Conservation (phyloP, 2,888 invertebrate genomes). For the Lysandra coridon region DNA sequence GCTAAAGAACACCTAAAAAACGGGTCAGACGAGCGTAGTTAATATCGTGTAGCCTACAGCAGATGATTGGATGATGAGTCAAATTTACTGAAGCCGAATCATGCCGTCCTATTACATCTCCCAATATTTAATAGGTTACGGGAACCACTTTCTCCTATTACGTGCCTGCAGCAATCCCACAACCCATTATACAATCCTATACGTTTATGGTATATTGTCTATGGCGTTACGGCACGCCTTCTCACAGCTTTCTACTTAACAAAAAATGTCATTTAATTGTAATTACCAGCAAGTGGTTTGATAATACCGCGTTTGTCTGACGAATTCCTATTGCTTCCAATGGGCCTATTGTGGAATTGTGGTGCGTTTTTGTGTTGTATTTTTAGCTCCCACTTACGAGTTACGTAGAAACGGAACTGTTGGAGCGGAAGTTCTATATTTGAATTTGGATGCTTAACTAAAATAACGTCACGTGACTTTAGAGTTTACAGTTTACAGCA, state of each 20-base stretch:
- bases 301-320: not conserved
- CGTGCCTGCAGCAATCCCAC: constrained; percentile 4
- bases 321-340: not conserved
- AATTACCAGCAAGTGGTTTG: constrained; percentile 26
- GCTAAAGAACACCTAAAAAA: not conserved
- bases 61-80: not conserved
- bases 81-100: not conserved
- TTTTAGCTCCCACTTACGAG: not conserved
- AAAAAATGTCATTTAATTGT: constrained; percentile 24
- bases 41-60: not conserved
- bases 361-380: not conserved
- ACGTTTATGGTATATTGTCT: constrained; percentile 26
- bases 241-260: constrained; percentile 29
- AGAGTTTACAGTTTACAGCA: not conserved
- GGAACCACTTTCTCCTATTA: constrained; percentile 21
- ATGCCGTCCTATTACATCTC: not conserved
- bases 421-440: not conserved
- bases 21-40: not conserved
- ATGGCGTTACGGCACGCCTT: constrained; percentile 26
- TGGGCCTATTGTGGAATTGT: not conserved
- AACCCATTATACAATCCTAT: constrained; percentile 28
- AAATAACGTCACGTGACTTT: not conserved
- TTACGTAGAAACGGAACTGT: not conserved
- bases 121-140: constrained; percentile 16
- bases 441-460: not conserved